Evolutionary conservation across 2,113 vertebrate genomes (phyloP).

Genomic region (Mobula hypostoma): DNA sequence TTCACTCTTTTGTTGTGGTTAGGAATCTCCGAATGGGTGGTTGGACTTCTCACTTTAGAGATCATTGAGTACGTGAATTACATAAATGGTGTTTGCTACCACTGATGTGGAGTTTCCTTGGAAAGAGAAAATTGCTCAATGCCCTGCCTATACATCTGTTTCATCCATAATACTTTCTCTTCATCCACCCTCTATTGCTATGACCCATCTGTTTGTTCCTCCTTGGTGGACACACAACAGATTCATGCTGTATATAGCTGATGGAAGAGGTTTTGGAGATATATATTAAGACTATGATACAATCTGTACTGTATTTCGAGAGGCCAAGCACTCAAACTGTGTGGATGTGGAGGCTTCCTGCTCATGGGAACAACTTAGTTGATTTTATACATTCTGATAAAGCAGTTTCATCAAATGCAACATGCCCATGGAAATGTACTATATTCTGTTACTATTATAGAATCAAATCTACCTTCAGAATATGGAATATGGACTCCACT

Average conservation of each 20-base stretch:
- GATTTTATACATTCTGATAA: too few relatives aligned
- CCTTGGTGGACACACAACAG: neutral
- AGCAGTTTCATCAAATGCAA: too few relatives aligned
- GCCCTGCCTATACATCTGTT: neutral
- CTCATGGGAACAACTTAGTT: too few relatives aligned
- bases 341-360: too few relatives aligned
- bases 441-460: too few relatives aligned
- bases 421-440: too few relatives aligned
- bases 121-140: neutral
- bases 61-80: neutral
- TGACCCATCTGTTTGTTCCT: neutral
- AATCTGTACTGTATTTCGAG: too few relatives aligned
- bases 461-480: too few relatives aligned
- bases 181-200: neutral
- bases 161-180: neutral
- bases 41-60: neutral
- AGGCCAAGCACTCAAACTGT: too few relatives aligned
- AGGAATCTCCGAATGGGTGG: neutral
- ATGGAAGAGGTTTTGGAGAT: neutral
- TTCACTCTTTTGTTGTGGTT: neutral
- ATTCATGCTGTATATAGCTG: neutral
- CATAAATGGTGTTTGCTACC: neutral
- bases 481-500: too few relatives aligned
- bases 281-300: too few relatives aligned
- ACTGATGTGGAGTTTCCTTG: neutral